Percentiles rank a stretch among this genome's conserved stretches.
These are phyloP conservation scores for Drosophila ambigua DNA, from an alignment of 1,140 invertebrate genomes.

Conservation along the genomic window DNA sequence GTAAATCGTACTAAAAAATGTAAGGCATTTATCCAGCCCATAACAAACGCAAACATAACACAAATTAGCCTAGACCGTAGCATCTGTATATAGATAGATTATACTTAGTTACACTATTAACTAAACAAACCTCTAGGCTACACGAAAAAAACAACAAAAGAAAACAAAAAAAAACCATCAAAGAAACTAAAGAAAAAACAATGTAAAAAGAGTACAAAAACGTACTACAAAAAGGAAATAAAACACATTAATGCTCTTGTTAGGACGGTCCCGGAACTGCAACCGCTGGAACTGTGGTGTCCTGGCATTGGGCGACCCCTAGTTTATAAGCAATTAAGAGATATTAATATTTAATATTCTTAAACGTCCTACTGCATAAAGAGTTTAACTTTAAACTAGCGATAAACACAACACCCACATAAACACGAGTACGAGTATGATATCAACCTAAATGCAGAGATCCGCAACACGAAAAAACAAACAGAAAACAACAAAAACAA, in stretches of 20 bases:
- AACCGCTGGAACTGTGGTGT: background rate
- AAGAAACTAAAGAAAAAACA: conserved; percentile 35
- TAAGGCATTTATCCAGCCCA: conserved; percentile 50
- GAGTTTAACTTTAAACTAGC: conserved; percentile 61
- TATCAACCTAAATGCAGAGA: conserved; percentile 27
- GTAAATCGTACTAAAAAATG: conserved; percentile 44
- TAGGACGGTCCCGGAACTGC: conserved; percentile 18
- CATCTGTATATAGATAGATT: conserved; percentile 44
- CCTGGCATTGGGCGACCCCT: conserved; percentile 9
- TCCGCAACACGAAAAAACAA: conserved; percentile 38
- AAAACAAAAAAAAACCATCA: conserved; percentile 25
- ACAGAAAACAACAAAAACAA: conserved; percentile 47
- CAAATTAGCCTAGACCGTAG: conserved; percentile 43
- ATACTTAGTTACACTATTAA: conserved; percentile 27
- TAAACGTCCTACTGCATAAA: conserved; percentile 78
- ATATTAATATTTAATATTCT: conserved; percentile 83
- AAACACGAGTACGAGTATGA: conserved; percentile 33
- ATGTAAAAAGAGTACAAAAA: conserved; percentile 23
- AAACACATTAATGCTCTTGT: conserved; percentile 30
- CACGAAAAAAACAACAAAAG: conserved; percentile 32
- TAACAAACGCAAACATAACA: conserved; percentile 33
- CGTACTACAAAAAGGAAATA: conserved; percentile 19
- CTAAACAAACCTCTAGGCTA: conserved; percentile 26
- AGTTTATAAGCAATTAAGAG: conserved; percentile 55
- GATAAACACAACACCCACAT: conserved; percentile 35